Evolutionary conservation across 1,140 invertebrate species (phyloP).

Genomic region (Mylabris phalerata): DNA sequence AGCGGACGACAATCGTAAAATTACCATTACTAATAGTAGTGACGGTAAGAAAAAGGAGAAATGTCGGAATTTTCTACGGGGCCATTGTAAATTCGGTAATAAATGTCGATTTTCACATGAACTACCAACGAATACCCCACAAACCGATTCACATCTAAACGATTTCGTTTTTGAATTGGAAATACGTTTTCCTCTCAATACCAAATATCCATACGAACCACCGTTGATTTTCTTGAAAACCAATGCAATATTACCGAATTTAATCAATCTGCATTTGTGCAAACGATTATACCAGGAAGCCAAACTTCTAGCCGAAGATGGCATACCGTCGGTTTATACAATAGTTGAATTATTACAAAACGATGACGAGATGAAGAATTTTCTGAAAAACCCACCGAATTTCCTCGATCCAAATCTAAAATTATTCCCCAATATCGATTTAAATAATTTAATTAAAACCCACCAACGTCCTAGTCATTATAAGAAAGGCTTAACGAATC

Average conservation of each 20-base stretch:
- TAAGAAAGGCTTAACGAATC: slow-evolving; percentile 48
- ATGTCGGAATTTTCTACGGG: slow-evolving; percentile 60
- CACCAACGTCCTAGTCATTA: slow-evolving; percentile 50
- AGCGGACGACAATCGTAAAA: slow-evolving; percentile 24
- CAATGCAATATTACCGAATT: slow-evolving; percentile 49
- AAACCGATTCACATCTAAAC: slow-evolving; percentile 33
- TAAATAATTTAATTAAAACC: slow-evolving; percentile 33
- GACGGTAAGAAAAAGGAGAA: slow-evolving; percentile 53
- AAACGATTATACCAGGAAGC: slow-evolving; percentile 59
- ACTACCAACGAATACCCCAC: slow-evolving; percentile 41
- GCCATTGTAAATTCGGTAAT: slow-evolving; percentile 61
- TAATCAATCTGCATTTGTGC: slow-evolving; percentile 56
- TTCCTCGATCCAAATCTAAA: slow-evolving; percentile 47
- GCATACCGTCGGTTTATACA: slow-evolving; percentile 60
- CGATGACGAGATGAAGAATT: slow-evolving; percentile 56
- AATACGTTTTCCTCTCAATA: slow-evolving; percentile 62
- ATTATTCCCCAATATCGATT: slow-evolving; percentile 36
- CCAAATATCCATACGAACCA: slow-evolving; percentile 63
- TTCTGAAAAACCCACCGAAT: slow-evolving; percentile 48
- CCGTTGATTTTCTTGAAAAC: slow-evolving; percentile 62
- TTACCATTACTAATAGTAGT: slow-evolving; percentile 1
- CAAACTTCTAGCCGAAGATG: slow-evolving; percentile 51
- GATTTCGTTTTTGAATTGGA: slow-evolving; percentile 55
- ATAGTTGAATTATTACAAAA: slow-evolving; percentile 62
- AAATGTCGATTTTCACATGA: slow-evolving; percentile 69